These are phyloP conservation scores for Bombylius major DNA, from an alignment of 2,888 invertebrate species.

Conservation along the genomic window DNA sequence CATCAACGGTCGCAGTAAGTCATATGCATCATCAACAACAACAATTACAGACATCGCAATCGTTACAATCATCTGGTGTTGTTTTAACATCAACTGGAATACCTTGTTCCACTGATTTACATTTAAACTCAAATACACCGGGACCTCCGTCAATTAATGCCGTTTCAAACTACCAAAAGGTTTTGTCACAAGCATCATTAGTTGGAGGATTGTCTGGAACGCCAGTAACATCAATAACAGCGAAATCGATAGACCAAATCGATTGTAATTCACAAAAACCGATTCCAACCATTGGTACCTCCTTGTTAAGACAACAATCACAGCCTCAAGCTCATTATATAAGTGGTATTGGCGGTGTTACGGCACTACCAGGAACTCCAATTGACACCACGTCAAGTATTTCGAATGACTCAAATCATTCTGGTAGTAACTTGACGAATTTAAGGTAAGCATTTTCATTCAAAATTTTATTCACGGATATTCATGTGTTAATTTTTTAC, in stretches of 20 bases:
- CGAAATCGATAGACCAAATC: conserved; percentile 33
- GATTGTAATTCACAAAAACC: conserved; percentile 43
- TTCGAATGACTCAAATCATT: neutral
- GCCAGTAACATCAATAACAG: conserved; percentile 11
- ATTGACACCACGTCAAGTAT: neutral
- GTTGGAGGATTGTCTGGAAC: conserved; percentile 12
- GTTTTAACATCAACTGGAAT: conserved; percentile 16
- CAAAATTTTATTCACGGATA: neutral
- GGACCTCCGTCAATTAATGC: conserved; percentile 29
- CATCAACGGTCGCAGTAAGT: conserved; percentile 4
- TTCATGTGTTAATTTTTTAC: neutral
- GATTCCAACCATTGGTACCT: conserved; percentile 41
- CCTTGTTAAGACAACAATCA: conserved; percentile 26
- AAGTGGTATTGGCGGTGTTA: conserved; percentile 1
- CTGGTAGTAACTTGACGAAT: neutral
- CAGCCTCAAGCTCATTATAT: conserved; percentile 12
- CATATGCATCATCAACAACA: conserved; percentile 9
- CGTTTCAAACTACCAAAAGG: conserved; percentile 39
- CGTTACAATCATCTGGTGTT: conserved; percentile 1
- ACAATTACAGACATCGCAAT: conserved; percentile 10
- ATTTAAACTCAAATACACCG: conserved; percentile 34
- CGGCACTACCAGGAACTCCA: neutral
- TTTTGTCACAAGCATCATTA: conserved; percentile 38
- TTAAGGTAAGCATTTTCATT: neutral
- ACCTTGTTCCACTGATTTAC: conserved; percentile 25